These are phyloP conservation scores for Eudorcas thomsonii DNA, from an alignment of 2,113 vertebrate genomes.

Conservation along the genomic window DNA sequence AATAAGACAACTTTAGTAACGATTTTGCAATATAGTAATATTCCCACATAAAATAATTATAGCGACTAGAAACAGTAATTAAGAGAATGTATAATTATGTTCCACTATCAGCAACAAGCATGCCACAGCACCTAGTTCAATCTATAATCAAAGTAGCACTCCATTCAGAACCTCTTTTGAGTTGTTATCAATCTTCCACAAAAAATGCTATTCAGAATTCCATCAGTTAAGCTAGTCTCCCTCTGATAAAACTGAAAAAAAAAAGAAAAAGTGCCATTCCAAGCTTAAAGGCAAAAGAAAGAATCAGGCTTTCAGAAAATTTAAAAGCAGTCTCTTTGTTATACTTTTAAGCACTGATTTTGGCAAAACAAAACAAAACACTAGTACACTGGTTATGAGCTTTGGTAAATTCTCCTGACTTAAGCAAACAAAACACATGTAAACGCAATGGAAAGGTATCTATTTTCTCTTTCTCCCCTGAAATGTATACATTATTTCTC, in stretches of 20 bases:
- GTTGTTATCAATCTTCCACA: neutral
- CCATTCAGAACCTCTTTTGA: neutral
- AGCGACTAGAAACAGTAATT: slow-evolving; percentile 3
- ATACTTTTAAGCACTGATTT: neutral
- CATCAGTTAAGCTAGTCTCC: neutral
- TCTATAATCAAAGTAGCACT: slow-evolving; percentile 16
- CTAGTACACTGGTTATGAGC: neutral
- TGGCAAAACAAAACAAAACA: neutral
- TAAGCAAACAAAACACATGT: neutral
- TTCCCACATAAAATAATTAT: slow-evolving; percentile 12
- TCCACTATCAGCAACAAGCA: neutral
- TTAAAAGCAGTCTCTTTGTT: neutral
- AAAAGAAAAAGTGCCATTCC: neutral
- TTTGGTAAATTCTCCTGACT: neutral
- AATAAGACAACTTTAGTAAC: neutral
- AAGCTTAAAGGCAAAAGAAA: neutral
- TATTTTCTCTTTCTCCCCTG: neutral
- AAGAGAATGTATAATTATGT: neutral
- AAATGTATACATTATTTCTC: neutral
- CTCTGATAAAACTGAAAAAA: slow-evolving; percentile 21
- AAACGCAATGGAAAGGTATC: neutral
- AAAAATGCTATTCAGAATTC: slow-evolving; percentile 28
- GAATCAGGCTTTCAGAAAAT: neutral
- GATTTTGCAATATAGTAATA: neutral
- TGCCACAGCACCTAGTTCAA: neutral